Evolutionary conservation across 2,888 invertebrate genomes (phyloP), one percentile per base, ranked within the genome.

Genomic region (Amiota mariae): DNA sequence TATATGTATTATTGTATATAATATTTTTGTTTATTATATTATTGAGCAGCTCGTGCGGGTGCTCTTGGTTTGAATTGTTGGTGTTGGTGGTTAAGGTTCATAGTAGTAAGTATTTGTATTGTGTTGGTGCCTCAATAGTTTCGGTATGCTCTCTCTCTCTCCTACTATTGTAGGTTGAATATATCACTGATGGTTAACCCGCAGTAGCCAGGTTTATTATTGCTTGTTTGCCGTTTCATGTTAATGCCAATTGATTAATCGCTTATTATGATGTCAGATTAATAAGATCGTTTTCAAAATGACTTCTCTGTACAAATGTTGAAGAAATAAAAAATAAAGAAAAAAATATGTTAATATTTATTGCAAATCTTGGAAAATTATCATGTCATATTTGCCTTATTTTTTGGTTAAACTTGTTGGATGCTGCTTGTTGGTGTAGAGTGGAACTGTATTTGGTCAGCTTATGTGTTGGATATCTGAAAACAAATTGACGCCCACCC

Each of bases 221-320:
- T 18, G 59, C 54, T 54, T 54, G 54, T 12, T 59, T 59, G 63
- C 24, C 18, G 49, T 64, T 75, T 73, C 79, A 78, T 81, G 85
- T 84, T 87, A 87, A 87, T 87, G 80, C 87, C 82, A 72, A 67
- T 79, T 88, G 87, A 88, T 88, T 84, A 87, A 88, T 88, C 82
- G 77, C 85, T 85, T 88, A 88, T 88, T 88, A 88, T 88, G 88
- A 88, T 88, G 88, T 88, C 88, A 88, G 88, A 88, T 88, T 88
- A 88, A 85, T 88, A 85, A 87, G 88, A 88, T 86, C 85, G 86
- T 87, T 87, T 86, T 87, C 82, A 78, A 78, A 84, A 81, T 81
- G 80, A 77, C 75, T 74, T 75, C 59, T 79, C 76, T 77, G 76
- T 36, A 36, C 63, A 71, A 36, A 71, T 73, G 68, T 15, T 72